Evolutionary conservation across 2,797 vertebrate species (phyloP), one percentile per base, ranked within the genome.

Genomic region (Melanotaenia pygmaea): DNA sequence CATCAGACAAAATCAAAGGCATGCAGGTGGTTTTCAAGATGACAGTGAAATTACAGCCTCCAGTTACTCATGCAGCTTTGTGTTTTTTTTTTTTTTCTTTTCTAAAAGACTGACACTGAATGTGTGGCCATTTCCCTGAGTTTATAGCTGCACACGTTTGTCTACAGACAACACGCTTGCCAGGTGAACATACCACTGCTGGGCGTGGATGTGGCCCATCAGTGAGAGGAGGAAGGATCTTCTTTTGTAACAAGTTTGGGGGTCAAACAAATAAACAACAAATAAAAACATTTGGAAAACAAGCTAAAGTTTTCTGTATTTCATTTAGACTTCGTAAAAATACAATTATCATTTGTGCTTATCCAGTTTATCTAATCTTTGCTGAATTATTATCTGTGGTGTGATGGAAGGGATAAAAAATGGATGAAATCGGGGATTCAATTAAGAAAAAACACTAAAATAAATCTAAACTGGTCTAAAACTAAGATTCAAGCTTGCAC

Each of bases 181-280:
- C 5, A 86, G 88, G 86, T 86, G 86, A 87, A 63, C 80, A 90
- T 86, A 89, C 84, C 85, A 59, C 57, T 11, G 6, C 66, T 70
- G 85, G 90, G 90, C 50, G 87, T 77, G 74, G 83, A 47, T 47
- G 50, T 32, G n/a, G 76, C 67, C 78, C 72, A 0, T 3, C 5
- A 4, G 3, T 79, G 81, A 85, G 37, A 67, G 40, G 51, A 58
- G 28, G 28, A 26, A 30, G 50, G 58, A 50, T 51, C 35, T 26
- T 62, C 11, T 59, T 66, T 3, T 35, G 38, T 38, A 38, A 72
- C 22, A 65, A 26, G 22, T 58, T 37, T 43, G 26, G 20, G 32
- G 71, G 67, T 79, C 68, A 63, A 35, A 66, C 18, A 32, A 16
- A 26, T 22, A n/a, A 22, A 53, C 22, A 40, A 67, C 34, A 40